These are phyloP conservation scores for Pseudachorutes palmiensis DNA, from an alignment of 1,140 invertebrate species.

Conservation along the genomic window DNA sequence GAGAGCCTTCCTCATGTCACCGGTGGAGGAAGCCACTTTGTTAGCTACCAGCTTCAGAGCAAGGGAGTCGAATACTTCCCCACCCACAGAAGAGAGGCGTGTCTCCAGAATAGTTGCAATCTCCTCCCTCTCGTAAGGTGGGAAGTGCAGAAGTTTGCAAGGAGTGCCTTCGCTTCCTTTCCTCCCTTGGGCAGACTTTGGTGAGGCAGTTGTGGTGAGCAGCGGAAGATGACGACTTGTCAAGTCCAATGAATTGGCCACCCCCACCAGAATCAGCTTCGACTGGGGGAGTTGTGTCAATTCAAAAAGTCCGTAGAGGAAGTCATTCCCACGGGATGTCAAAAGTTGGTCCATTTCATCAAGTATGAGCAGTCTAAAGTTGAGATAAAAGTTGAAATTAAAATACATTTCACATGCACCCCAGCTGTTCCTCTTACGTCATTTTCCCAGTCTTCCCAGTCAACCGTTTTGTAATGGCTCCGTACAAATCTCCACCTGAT, in stretches of 20 bases:
- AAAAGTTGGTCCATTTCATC: conserved; percentile 92
- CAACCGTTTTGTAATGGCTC: conserved; percentile 44
- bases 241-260: conserved; percentile 92
- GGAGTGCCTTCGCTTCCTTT: conserved; percentile 48
- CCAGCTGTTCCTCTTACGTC: conserved; percentile 48
- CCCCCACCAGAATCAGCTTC: conserved; percentile 75
- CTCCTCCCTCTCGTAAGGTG: conserved; percentile 83
- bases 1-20: conserved; percentile 84
- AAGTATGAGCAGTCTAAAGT: conserved; percentile 66
- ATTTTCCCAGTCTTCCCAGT: conserved; percentile 53
- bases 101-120: conserved; percentile 76
- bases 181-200: conserved; percentile 38
- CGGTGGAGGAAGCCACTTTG: conserved; percentile 90
- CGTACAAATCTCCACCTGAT: conserved; percentile 46
- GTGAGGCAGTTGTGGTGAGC: conserved; percentile 49
- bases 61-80: conserved; percentile 63
- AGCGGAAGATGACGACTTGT: conserved; percentile 83
- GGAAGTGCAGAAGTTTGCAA: conserved; percentile 67
- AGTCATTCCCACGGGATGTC: conserved; percentile 59
- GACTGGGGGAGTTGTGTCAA: conserved; percentile 68
- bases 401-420: conserved; percentile 13
- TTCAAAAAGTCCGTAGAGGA: conserved; percentile 88
- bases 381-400: conserved; percentile 13
- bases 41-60: conserved; percentile 82
- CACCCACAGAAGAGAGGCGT: conserved; percentile 59